Evolutionary conservation across 2,888 invertebrate species (phyloP).

Genomic region (Lasioglossum calceatum): DNA sequence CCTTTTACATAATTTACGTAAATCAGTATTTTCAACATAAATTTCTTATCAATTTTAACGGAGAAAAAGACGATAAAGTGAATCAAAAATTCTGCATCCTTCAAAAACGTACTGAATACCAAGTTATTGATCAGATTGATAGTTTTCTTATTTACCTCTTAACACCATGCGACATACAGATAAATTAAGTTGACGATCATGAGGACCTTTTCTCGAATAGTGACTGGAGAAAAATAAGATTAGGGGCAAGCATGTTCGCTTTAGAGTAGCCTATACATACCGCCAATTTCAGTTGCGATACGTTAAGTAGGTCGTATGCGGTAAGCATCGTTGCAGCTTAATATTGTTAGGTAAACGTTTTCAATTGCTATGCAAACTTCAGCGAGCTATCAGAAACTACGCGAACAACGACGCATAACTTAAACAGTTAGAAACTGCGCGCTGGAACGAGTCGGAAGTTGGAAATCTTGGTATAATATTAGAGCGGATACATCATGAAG

Average conservation of each 20-base stretch:
- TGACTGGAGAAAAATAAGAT: background rate
- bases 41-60: background rate
- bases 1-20: background rate
- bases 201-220: background rate
- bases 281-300: slow-evolving; percentile 28
- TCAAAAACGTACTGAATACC: background rate
- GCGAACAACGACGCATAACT: slow-evolving; percentile 76
- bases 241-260: background rate
- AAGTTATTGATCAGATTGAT: too few relatives aligned
- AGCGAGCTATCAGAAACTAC: slow-evolving; percentile 71
- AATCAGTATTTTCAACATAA: background rate
- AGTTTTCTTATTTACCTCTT: too few relatives aligned
- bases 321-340: slow-evolving; percentile 54
- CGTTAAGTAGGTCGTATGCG: slow-evolving; percentile 24
- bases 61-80: background rate
- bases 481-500: background rate
- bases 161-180: too few relatives aligned
- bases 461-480: slow-evolving; percentile 64
- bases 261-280: background rate
- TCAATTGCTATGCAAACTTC: slow-evolving; percentile 70
- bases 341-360: slow-evolving; percentile 71
- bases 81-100: background rate
- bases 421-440: slow-evolving; percentile 73
- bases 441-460: slow-evolving; percentile 69
- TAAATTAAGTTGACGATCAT: background rate